phyloP scores from a whole-genome alignment of 2,113 vertebrate species.

The Lasiurus cinereus region DNA sequence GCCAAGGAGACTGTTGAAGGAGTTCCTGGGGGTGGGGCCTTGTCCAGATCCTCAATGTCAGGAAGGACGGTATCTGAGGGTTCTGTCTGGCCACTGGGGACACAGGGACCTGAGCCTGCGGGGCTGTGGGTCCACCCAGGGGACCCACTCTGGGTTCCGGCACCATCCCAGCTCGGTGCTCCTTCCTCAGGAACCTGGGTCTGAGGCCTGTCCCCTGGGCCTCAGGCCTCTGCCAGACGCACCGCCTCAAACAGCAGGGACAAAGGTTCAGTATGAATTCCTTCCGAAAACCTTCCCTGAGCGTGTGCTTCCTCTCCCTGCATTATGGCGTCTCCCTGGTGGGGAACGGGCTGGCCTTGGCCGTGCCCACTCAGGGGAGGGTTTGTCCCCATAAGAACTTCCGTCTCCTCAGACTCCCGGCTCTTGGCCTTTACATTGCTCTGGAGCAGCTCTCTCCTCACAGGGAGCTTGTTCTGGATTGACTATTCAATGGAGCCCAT shows the following conservation, averaged over 20 bases:
- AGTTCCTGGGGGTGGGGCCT: neutral
- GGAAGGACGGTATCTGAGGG: neutral
- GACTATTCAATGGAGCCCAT: neutral
- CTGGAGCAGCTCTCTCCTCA: neutral
- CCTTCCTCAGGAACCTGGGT: neutral
- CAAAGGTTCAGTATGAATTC: neutral
- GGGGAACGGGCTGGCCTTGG: neutral
- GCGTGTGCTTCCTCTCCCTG: neutral
- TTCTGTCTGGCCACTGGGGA: neutral
- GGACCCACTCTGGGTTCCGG: neutral
- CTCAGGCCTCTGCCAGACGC: neutral
- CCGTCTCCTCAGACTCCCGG: neutral
- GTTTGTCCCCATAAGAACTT: neutral
- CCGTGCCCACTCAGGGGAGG: neutral
- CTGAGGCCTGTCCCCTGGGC: neutral
- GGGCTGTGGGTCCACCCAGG: accelerated
- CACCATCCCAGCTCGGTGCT: accelerated
- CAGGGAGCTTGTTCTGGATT: neutral
- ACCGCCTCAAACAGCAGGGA: neutral
- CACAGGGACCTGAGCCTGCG: neutral
- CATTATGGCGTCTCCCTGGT: neutral
- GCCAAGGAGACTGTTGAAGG: neutral
- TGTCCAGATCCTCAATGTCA: neutral
- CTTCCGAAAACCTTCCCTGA: neutral
- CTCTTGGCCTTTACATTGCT: neutral